These are phyloP conservation scores for Polyergus mexicanus DNA, from an alignment of 1,140 invertebrate species.

Conservation along the genomic window DNA sequence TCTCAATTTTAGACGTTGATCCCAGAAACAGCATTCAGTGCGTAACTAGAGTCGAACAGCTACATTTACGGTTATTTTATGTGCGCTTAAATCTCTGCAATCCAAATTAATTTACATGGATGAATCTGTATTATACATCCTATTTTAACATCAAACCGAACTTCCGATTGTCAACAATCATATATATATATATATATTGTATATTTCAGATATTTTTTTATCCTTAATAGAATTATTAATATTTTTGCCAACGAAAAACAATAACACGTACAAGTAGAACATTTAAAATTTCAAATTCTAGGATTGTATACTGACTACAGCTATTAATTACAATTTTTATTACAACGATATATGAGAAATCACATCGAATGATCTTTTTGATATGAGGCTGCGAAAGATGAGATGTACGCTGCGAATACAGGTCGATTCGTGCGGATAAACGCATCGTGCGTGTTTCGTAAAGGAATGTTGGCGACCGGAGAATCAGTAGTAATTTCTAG, in stretches of 20 bases:
- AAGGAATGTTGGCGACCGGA: not conserved
- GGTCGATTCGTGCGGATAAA: constrained; percentile 14
- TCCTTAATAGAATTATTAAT: not conserved
- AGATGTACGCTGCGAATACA: not conserved
- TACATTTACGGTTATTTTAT: constrained; percentile 1
- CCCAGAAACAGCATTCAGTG: not conserved
- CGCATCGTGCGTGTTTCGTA: not conserved
- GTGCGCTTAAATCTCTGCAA: not conserved
- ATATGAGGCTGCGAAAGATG: not conserved
- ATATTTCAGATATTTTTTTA: too few relatives aligned
- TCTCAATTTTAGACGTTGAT: not conserved
- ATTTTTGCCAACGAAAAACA: not conserved
- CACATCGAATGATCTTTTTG: not conserved
- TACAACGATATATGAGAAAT: not conserved
- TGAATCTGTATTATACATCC: not conserved
- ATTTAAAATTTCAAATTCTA: not conserved
- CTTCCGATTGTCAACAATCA: not conserved
- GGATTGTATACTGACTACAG: not conserved
- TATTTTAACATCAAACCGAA: not conserved
- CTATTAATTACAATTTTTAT: not conserved
- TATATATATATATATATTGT: too few relatives aligned
- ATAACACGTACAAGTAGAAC: too few relatives aligned
- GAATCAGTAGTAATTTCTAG: constrained; percentile 33
- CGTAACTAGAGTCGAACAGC: not conserved
- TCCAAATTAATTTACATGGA: not conserved